Evolutionary conservation across 2,888 invertebrate species (phyloP), one percentile per base, ranked within the genome.

Genomic region (Mesorhabditis sp.): DNA sequence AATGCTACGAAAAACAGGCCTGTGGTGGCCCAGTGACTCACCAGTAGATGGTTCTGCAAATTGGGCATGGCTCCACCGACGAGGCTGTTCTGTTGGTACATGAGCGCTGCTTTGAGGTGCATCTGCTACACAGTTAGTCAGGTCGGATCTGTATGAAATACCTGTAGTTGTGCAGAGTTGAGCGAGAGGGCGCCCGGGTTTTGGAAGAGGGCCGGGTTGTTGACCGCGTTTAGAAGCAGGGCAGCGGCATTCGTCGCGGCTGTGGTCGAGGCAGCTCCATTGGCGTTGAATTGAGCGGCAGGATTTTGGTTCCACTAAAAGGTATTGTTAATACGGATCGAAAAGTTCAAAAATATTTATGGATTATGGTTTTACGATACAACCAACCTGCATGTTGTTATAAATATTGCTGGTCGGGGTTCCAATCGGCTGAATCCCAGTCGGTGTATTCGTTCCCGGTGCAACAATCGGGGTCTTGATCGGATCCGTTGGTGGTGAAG

Each of bases 401-500:
- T 28, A 28, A 2, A 28, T 28, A 28, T 28, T 28, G 28, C 28
- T 28, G 28, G 28, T 28, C 1, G 28, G 28, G 28, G 28, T 28
- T 28, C 28, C 28, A 28, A 28, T 28, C 28, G 28, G 28, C 28
- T 28, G 28, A 28, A 28, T 28, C 28, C 28, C 28, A 28, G 28
- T 28, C 28, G 28, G 28, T 28, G 28, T 28, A 28, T 28, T 28
- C 28, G 28, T 2, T 28, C 28, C 28, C 28, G 28, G 28, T 28
- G 28, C 28, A 28, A 28, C 28, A 28, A 28, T 28, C 28, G 28
- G 28, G 28, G 28, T 28, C n/a, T 68, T 62, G 28, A 67, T 15
- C 3, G 43, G 64, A 10, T 70, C 62, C 63, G 70, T 65, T 42
- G 72, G 72, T 3, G 76, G 73, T 13, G 72, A 71, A 58, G 69